Percentiles rank a stretch among this genome's conserved stretches.
Conservation (phyloP, 2,113 vertebrate species). For the Mellivora capensis region DNA sequence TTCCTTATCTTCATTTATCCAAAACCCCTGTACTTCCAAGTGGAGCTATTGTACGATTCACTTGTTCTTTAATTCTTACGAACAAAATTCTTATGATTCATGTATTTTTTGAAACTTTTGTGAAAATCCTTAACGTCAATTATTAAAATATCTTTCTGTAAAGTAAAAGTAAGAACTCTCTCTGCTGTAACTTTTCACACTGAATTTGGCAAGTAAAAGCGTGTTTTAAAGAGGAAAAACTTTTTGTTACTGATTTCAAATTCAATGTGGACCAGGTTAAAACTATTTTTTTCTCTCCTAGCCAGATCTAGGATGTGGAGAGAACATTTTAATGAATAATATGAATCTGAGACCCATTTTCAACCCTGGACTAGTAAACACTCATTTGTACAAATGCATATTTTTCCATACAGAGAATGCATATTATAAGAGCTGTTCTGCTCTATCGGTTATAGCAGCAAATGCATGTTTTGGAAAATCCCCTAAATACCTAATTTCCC, state of each 20-base stretch:
- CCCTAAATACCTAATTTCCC: constrained; percentile 62
- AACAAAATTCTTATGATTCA: neutral
- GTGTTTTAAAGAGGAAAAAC: constrained; percentile 6
- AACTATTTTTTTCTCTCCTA: neutral
- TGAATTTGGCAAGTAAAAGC: constrained; percentile 26
- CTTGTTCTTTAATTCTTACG: neutral
- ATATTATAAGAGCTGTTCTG: constrained; percentile 42
- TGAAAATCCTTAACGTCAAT: constrained; percentile 5
- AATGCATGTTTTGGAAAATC: constrained; percentile 63
- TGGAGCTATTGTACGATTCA: fast-evolving
- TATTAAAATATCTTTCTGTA: constrained; percentile 8
- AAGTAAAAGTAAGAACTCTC: neutral
- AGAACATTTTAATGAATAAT: constrained; percentile 26
- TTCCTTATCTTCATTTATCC: neutral
- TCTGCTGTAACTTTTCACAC: constrained; percentile 8
- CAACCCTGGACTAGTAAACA: neutral
- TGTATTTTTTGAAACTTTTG: neutral
- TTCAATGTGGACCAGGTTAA: neutral
- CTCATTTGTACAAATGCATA: constrained; percentile 58
- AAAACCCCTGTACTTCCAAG: neutral
- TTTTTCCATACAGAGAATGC: constrained; percentile 46
- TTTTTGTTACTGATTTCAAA: neutral
- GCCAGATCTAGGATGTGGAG: neutral
- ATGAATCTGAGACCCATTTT: constrained; percentile 33
- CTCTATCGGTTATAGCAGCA: constrained; percentile 57